These are phyloP conservation scores for Akabosia matsudoensis DNA, from an alignment of 1,140 invertebrate species.

Conservation along the genomic window DNA sequence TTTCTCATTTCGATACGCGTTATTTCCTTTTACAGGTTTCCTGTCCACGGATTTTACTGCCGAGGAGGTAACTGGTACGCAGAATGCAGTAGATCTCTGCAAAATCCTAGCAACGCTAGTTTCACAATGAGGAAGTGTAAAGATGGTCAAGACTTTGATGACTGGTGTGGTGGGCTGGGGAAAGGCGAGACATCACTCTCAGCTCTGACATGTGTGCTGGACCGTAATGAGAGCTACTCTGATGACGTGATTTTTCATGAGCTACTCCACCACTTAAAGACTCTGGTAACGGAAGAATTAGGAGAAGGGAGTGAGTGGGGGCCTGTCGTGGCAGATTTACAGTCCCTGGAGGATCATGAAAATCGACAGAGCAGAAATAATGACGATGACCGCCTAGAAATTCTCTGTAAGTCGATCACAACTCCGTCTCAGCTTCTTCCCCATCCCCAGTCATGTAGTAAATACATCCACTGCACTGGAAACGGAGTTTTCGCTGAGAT, in stretches of 20 bases:
- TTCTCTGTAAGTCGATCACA: background rate
- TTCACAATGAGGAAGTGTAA: background rate
- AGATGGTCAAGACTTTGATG: background rate
- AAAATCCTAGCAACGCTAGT: background rate
- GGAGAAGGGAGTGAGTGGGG: background rate
- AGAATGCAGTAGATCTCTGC: background rate
- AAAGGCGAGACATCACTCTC: background rate
- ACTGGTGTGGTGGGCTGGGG: background rate
- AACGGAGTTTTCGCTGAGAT: constrained; percentile 59
- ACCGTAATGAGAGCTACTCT: background rate
- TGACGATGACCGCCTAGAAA: background rate
- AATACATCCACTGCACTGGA: constrained; percentile 64
- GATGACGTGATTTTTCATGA: background rate
- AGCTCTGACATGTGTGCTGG: background rate
- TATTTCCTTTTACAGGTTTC: background rate
- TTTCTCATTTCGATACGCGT: background rate
- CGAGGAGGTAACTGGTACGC: background rate
- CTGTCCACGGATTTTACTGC: background rate
- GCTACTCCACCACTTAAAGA: background rate
- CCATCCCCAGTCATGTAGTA: constrained; percentile 61
- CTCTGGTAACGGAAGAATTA: background rate
- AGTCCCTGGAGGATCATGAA: background rate
- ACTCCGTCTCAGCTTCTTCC: constrained; percentile 55
- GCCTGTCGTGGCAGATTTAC: background rate
- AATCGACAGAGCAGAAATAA: background rate